Base-by-base conservation (phyloP, 2,888 invertebrate species). In the Leptinotarsa peninsularis region DNA sequence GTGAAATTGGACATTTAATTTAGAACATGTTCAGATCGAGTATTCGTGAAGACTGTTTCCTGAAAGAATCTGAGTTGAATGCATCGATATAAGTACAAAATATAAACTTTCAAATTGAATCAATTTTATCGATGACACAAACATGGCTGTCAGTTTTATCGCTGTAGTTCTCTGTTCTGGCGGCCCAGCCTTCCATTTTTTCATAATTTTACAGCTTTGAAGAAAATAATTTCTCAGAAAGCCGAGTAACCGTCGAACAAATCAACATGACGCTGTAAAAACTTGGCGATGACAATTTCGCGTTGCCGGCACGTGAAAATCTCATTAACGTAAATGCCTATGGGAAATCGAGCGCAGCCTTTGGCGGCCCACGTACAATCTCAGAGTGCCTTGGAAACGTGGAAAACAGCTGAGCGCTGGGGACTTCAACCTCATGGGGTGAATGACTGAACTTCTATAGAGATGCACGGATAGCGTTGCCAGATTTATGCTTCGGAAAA, bases 391-490 rank as follows among this genome's bases (percentile, higher is more conserved):
- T 60, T 69, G 76, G 69, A 76, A 76, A 76, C 74, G 70, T 76
- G 79, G 75, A 82, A 83, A 85, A 84, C 85, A 86, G 85, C 85
- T 84, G 85, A 85, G 84, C 80, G 80, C 5, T 66, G 82, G 84
- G 85, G 85, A 83, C 84, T 85, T 85, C 85, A 85, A 85, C 85
- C 85, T 85, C 83, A 80, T 78, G 85, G 84, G 86, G 85, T 86
- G 85, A 86, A 86, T 84, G 86, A 85, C 86, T 82, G 78, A 78
- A 73, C 74, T 68, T 66, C 71, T 67, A 68, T 73, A 60, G 71
- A 71, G 70, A 69, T 56, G 63, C 67, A 67, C 67, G 58, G 67
- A 67, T 71, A 56, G 66, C 50, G 67, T 68, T 76, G 73, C 67
- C 70, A 58, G 63, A 66, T 69, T 43, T 58, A 21, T 58, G 23